Conservation (phyloP, 2,888 invertebrate genomes). For the Acleris emargana region DNA sequence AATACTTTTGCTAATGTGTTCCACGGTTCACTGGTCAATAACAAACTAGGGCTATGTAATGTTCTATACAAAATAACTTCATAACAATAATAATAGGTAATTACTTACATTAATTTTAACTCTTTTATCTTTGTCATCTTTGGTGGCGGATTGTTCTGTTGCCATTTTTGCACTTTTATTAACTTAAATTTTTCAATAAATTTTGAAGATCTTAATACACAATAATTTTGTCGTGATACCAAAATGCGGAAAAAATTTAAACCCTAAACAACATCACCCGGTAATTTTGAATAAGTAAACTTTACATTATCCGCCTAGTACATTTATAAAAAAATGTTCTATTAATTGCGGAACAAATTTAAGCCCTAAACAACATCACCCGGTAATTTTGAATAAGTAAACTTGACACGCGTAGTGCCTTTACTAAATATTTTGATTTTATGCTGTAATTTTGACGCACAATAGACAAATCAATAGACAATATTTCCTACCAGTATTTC, state of each 20-base stretch:
- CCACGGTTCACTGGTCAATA: too few relatives aligned
- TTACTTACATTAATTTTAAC: slow-evolving; percentile 68
- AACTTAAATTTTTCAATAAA: slow-evolving; percentile 44
- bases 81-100: background rate
- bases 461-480: background rate
- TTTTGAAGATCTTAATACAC: background rate
- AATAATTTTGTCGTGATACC: background rate
- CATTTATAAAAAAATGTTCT: slow-evolving; percentile 9
- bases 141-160: too few relatives aligned
- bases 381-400: slow-evolving; percentile 26
- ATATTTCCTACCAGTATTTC: slow-evolving; percentile 7
- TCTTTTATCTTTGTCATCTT: slow-evolving; percentile 65
- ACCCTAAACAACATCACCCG: slow-evolving; percentile 7
- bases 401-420: slow-evolving; percentile 4
- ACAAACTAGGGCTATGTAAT: too few relatives aligned
- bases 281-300: slow-evolving; percentile 24
- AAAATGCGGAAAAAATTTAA: slow-evolving; percentile 5
- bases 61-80: background rate
- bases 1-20: too few relatives aligned
- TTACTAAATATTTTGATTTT: slow-evolving; percentile 5
- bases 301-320: slow-evolving; percentile 6
- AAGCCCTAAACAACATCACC: slow-evolving; percentile 4
- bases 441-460: background rate
- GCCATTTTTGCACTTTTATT: slow-evolving; percentile 50
- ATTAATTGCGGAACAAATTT: slow-evolving; percentile 10